Conservation (phyloP, 2,113 vertebrate genomes). For the Tympanuchus pallidicinctus region DNA sequence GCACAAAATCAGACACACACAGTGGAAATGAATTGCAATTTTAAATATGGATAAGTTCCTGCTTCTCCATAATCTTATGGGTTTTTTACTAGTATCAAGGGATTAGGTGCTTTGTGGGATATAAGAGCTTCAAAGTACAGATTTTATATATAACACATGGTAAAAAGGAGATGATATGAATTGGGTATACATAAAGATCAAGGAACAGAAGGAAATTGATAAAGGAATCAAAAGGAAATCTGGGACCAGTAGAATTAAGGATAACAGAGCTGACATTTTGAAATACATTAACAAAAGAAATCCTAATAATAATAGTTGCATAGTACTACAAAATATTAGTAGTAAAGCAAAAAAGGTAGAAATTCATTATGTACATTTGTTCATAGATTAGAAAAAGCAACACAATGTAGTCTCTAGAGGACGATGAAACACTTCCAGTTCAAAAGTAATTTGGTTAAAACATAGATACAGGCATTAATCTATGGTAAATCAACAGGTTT, state of each 20-base stretch:
- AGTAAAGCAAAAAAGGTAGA: not conserved
- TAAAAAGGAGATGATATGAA: not conserved
- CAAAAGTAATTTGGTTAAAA: not conserved
- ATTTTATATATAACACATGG: not conserved
- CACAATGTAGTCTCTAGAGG: not conserved
- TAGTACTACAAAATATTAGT: not conserved
- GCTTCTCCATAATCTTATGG: not conserved
- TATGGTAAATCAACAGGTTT: not conserved
- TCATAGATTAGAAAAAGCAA: not conserved
- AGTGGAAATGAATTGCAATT: not conserved
- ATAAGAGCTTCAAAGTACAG: not conserved
- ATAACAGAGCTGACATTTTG: not conserved
- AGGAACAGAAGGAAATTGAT: not conserved
- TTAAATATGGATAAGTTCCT: not conserved
- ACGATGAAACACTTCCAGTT: slow-evolving; percentile 2
- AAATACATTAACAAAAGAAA: not conserved
- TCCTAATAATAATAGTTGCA: not conserved
- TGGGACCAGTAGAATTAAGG: not conserved
- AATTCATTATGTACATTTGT: not conserved
- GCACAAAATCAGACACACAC: not conserved
- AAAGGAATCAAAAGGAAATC: not conserved
- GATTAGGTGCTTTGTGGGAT: not conserved
- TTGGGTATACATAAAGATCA: not conserved
- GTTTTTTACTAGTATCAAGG: not conserved
- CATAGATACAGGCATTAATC: not conserved